phyloP scores from a whole-genome alignment of 2,113 vertebrate species.

The Tinamus guttatus region DNA sequence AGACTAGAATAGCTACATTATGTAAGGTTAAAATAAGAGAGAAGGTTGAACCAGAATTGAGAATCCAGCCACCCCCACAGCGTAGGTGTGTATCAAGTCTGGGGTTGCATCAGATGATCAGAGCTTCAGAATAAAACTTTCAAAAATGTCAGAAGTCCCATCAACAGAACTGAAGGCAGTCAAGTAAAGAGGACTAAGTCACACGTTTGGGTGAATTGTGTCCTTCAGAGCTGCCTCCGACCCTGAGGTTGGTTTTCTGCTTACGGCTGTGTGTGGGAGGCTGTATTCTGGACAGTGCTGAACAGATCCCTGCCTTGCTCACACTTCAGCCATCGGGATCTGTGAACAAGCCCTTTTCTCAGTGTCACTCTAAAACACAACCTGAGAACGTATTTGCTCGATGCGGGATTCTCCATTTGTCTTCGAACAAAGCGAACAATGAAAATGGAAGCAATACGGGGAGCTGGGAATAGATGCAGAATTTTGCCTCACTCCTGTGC shows the following conservation, averaged over 20 bases:
- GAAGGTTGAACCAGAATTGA: conserved; percentile 38
- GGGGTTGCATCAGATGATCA: conserved; percentile 29
- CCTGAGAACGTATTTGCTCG: too few species aligned
- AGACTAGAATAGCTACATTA: conserved; percentile 55
- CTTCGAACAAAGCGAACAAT: too few species aligned
- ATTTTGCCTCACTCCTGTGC: too few species aligned
- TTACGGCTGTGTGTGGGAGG: not conserved
- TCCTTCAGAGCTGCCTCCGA: not conserved
- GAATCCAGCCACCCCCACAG: conserved; percentile 51
- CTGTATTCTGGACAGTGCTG: not conserved
- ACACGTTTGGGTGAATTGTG: not conserved
- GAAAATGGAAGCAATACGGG: too few species aligned
- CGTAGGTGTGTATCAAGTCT: conserved; percentile 28
- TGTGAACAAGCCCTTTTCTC: too few species aligned
- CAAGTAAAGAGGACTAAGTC: not conserved
- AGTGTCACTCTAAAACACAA: too few species aligned
- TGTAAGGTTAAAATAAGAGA: conserved; percentile 35
- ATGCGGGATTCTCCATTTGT: too few species aligned
- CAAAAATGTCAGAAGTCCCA: conserved; percentile 1
- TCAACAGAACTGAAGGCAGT: not conserved
- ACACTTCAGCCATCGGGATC: too few species aligned
- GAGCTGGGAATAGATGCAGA: too few species aligned
- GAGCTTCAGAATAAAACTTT: not conserved
- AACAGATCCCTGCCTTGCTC: not conserved
- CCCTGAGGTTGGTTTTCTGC: not conserved